Conservation (phyloP, 1,140 invertebrate species). For the Rhynchophorus ferrugineus region DNA sequence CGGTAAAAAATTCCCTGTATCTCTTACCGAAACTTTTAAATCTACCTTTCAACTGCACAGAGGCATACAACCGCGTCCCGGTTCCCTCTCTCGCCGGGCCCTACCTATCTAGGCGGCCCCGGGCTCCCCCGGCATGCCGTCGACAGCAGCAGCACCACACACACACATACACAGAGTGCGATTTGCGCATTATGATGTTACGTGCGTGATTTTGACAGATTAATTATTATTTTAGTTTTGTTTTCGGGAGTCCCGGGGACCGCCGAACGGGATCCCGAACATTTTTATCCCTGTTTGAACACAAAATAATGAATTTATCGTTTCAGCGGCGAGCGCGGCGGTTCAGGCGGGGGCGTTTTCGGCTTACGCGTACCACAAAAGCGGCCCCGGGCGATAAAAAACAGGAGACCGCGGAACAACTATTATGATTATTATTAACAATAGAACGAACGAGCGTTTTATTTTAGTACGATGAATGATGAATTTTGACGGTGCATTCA, state of each 20-base stretch:
- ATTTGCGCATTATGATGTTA: slow-evolving; percentile 39
- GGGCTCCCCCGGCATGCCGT: slow-evolving; percentile 24
- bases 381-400: not conserved
- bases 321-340: no score
- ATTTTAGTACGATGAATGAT: not conserved
- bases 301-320: slow-evolving; percentile 24
- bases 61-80: not conserved
- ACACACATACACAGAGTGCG: slow-evolving; percentile 29
- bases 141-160: no score
- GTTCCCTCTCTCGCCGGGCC: not conserved
- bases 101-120: not conserved
- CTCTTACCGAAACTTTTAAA: slow-evolving; percentile 10
- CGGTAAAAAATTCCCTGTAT: not conserved
- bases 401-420: not conserved
- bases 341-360: no score
- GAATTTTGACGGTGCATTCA: no score
- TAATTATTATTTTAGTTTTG: slow-evolving; percentile 41
- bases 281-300: slow-evolving; percentile 23
- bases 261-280: slow-evolving; percentile 10
- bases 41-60: slow-evolving; percentile 20
- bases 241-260: slow-evolving; percentile 18
- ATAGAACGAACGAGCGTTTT: not conserved
- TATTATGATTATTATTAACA: not conserved
- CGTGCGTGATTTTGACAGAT: slow-evolving; percentile 40
- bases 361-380: not conserved